Evolutionary conservation across 2,888 invertebrate genomes (phyloP).

Genomic region (Bombyx huttoni): DNA sequence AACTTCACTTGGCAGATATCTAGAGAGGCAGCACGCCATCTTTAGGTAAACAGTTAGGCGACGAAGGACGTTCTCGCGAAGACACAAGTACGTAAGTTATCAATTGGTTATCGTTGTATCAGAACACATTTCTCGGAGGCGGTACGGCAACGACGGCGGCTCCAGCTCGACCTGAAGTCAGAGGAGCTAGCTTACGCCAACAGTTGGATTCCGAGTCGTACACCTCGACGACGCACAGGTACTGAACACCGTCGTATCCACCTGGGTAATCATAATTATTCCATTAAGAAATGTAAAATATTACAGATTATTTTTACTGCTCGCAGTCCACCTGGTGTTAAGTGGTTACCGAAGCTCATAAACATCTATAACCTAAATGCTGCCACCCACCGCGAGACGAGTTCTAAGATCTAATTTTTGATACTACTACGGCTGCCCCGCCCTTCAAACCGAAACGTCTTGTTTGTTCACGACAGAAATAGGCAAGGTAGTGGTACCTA

Average conservation of each 20-base stretch:
- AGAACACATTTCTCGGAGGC: conserved; percentile 43
- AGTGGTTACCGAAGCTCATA: too few relatives aligned
- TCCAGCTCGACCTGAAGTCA: conserved; percentile 89
- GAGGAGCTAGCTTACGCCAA: conserved; percentile 83
- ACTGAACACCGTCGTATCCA: conserved; percentile 93
- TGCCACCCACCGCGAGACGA: too few relatives aligned
- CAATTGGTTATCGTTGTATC: conserved; percentile 27
- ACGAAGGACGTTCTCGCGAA: neutral
- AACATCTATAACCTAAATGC: too few relatives aligned
- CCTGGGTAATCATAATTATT: conserved; percentile 52
- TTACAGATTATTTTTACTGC: too few relatives aligned
- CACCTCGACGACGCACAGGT: conserved; percentile 88
- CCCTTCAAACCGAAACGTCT: too few relatives aligned
- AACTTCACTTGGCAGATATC: neutral
- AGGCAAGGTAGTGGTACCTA: too few relatives aligned
- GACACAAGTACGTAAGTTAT: conserved; percentile 13
- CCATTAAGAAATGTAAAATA: too few relatives aligned
- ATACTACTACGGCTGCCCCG: too few relatives aligned
- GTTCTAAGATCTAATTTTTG: too few relatives aligned
- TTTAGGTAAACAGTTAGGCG: neutral
- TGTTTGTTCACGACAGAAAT: too few relatives aligned
- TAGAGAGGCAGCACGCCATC: neutral
- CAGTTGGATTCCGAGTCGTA: conserved; percentile 88
- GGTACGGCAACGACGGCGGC: conserved; percentile 85
- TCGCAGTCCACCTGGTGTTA: too few relatives aligned